Evolutionary conservation across 2,797 vertebrate species (phyloP), one percentile per base, ranked within the genome.

Genomic region (Gadopsis marmoratus): DNA sequence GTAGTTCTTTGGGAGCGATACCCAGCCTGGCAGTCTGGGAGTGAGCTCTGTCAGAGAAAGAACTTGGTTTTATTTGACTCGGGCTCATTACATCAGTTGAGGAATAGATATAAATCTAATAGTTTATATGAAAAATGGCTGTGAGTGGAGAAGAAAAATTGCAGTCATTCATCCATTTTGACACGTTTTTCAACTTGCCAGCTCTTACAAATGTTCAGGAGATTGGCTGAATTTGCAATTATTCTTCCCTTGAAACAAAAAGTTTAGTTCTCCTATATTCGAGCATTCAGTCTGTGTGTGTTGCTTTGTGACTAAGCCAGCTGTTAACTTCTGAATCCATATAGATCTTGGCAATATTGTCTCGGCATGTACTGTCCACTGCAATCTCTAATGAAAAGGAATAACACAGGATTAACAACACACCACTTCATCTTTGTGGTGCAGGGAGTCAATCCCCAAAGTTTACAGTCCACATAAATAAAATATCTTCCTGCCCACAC

Each of bases 401-500:
- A 74, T 41, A 78, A 71, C 31, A 58, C 13, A 12, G 14, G 31
- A 76, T 76, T 61, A 78, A 48, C 33, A 71, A 58, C 51, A 74
- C 61, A 69, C 29, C 35, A 16, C 60, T 37, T 60, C 29, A 14
- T 65, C 14, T 78, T 71, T 74, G 43, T 54, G 45, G 37, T 71
- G 63, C 29, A 60, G 13, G 23, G 55, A 77, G 53, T 64, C 45
- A 45, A 59, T 62, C 37, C 58, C 56, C 33, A 47, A 69, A 62
- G 53, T 82, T 78, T 69, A 80, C 58, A 61, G 39, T 78, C 48
- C 29, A 59, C 54, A 54, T 50, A 65, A 79, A 84, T n/a, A 65
- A 76, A 56, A 68, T 33, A 76, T 13, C 39, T 54, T 70, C 43
- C 61, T 51, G 23, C 63, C 58, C 62, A 78, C 58, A 55, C 51